phyloP scores from a whole-genome alignment of 2,113 vertebrate species.

The Gambusia holbrooki region DNA sequence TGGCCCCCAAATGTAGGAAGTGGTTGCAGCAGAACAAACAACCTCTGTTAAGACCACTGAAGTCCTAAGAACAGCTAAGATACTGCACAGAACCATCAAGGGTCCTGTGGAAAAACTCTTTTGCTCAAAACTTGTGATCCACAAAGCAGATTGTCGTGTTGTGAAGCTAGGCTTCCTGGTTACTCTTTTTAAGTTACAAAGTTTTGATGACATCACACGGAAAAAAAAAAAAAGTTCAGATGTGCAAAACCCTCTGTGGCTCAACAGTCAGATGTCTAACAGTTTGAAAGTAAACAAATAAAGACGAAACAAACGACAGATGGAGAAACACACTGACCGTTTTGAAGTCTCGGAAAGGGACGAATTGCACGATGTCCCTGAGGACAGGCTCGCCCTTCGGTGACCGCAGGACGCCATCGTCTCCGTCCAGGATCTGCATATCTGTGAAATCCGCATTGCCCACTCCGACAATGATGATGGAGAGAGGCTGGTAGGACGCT shows the following conservation, averaged over 20 bases:
- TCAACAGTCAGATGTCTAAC: constrained; percentile 9
- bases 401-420: constrained; percentile 88
- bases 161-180: no score
- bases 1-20: no score
- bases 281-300: not conserved
- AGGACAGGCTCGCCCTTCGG: constrained; percentile 90
- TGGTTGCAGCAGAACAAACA: no score
- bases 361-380: constrained; percentile 93
- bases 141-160: not conserved
- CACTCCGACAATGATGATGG: constrained; percentile 94
- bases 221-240: constrained; percentile 1
- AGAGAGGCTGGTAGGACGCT: constrained; percentile 92
- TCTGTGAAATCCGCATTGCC: constrained; percentile 96
- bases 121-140: not conserved
- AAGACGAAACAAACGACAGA: constrained; percentile 25
- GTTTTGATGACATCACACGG: not conserved
- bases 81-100: no score
- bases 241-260: constrained; percentile 1
- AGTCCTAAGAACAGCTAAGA: no score
- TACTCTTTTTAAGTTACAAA: constrained; percentile 21
- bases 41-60: no score
- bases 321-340: constrained; percentile 82
- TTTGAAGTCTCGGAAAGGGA: constrained; percentile 96
- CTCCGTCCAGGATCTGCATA: constrained; percentile 95
- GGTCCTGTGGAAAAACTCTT: not conserved